Evolutionary conservation across 1,140 invertebrate species (phyloP).

Genomic region (Rhynchophorus ferrugineus): DNA sequence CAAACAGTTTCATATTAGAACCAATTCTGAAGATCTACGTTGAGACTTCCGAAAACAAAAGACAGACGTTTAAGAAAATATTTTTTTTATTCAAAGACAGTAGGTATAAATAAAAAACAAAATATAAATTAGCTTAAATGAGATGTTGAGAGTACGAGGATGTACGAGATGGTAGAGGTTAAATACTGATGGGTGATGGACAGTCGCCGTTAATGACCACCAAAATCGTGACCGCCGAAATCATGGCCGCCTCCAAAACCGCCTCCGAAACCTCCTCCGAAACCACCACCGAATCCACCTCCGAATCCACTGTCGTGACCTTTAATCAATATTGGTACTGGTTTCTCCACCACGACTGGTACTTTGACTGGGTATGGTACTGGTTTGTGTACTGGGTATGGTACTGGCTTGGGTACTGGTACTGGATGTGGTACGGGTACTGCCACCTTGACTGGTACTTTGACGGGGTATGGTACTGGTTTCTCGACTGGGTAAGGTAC

Average conservation of each 20-base stretch:
- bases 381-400: slow-evolving; percentile 40
- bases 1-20: no score
- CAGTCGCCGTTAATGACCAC: no score
- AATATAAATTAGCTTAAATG: slow-evolving; percentile 8
- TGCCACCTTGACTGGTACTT: slow-evolving; percentile 38
- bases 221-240: slow-evolving; percentile 13
- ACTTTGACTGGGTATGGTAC: slow-evolving; percentile 41
- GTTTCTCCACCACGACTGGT: slow-evolving; percentile 30
- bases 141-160: not conserved
- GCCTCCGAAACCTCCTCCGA: slow-evolving; percentile 9
- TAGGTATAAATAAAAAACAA: slow-evolving; percentile 5
- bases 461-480: slow-evolving; percentile 37
- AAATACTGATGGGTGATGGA: slow-evolving; percentile 8
- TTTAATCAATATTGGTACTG: slow-evolving; percentile 30
- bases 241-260: slow-evolving; percentile 17
- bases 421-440: slow-evolving; percentile 36
- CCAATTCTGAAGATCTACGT: no score
- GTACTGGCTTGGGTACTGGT: slow-evolving; percentile 36
- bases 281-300: slow-evolving; percentile 8
- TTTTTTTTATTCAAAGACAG: slow-evolving; percentile 6
- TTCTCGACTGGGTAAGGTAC: slow-evolving; percentile 38
- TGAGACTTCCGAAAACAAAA: no score
- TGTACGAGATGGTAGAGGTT: slow-evolving; percentile 10
- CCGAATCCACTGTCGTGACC: slow-evolving; percentile 12
- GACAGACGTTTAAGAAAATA: slow-evolving; percentile 7